Evolutionary conservation across 2,888 invertebrate species (phyloP).

Genomic region (Molanna angustata): DNA sequence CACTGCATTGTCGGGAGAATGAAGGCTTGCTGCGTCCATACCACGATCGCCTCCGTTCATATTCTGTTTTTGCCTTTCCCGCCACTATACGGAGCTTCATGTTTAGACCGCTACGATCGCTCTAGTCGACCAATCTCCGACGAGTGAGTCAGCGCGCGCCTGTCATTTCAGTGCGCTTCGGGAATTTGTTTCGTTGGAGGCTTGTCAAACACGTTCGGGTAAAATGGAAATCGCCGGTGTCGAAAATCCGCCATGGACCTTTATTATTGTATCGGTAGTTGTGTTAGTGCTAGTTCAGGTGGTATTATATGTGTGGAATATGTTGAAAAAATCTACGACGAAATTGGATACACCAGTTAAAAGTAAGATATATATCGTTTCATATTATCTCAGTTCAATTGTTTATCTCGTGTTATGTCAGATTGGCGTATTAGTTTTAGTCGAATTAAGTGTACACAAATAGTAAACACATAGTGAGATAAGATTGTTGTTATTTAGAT

Average conservation of each 20-base stretch:
- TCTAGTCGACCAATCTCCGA: constrained; percentile 17
- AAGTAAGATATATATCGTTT: no score
- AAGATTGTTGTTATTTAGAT: no score
- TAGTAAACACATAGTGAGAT: no score
- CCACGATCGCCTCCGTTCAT: constrained; percentile 7
- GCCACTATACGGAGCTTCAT: constrained; percentile 15
- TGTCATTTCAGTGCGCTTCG: constrained; percentile 7
- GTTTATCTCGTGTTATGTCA: no score
- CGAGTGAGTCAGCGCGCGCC: constrained; percentile 11
- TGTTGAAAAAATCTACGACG: constrained; percentile 13
- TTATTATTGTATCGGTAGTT: constrained; percentile 18
- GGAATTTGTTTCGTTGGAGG: constrained; percentile 9
- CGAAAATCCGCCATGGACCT: constrained; percentile 19
- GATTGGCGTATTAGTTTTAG: no score
- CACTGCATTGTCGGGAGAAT: constrained; percentile 16
- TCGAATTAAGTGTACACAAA: no score
- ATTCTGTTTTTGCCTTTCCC: constrained; percentile 20
- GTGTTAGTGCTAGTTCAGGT: constrained; percentile 18
- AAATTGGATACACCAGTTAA: constrained; percentile 12
- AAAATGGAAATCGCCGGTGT: constrained; percentile 27
- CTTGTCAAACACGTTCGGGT: constrained; percentile 5
- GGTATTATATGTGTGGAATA: constrained; percentile 16
- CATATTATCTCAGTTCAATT: no score
- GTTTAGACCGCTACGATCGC: constrained; percentile 15
- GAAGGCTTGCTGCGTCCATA: constrained; percentile 16